Evolutionary conservation across 2,888 invertebrate species (phyloP), one percentile per base, ranked within the genome.

Genomic region (Ramazzottius varieornatus): DNA sequence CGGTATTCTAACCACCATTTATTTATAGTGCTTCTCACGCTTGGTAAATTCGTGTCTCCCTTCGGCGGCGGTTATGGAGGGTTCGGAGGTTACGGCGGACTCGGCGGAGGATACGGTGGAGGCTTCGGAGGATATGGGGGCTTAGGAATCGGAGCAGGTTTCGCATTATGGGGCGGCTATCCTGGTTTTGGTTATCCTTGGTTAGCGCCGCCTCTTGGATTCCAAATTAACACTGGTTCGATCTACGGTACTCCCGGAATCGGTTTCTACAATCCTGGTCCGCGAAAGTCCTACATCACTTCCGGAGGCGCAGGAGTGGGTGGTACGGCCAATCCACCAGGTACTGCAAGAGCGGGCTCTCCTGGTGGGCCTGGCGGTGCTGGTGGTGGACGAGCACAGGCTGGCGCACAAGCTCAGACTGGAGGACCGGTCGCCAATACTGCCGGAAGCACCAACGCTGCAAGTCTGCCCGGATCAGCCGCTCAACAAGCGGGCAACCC

Each of bases 221-320:
- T 16, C 54, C 54, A 54, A 29, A 54, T 54, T 24, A 54, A 54
- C 29, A 54, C 54, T 24, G 54, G 54, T 8, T 29, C 13, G 8
- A 54, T 54, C 24, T 54, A 54, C 54, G 54, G 54, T 29, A n/a
- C n/a, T 24, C 54, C 54, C 20, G 54, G 54, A 29, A 54, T 54
- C 54, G 54, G 54, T 24, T 54, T 24, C 54, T 54, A 54, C 54
- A 54, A 54, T 54, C 54, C 54, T 24, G 54, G 54, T 16, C 54
- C 54, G 54, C 40, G 40, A 40, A 8, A 40, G 40, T 20, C 8
- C 8, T 54, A 54, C 29, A 54, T 54, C 24, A 29, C 8, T 29
- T 29, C 29, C n/a, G 29, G 16, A 4, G 29, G 54, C 54, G 29
- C 20, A 54, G 20, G 20, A 13, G 20, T 29, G 4, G 13, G 16